Evolutionary conservation across 2,797 vertebrate species (phyloP), one percentile per base, ranked within the genome.

Genomic region (Fistularia tabacaria): DNA sequence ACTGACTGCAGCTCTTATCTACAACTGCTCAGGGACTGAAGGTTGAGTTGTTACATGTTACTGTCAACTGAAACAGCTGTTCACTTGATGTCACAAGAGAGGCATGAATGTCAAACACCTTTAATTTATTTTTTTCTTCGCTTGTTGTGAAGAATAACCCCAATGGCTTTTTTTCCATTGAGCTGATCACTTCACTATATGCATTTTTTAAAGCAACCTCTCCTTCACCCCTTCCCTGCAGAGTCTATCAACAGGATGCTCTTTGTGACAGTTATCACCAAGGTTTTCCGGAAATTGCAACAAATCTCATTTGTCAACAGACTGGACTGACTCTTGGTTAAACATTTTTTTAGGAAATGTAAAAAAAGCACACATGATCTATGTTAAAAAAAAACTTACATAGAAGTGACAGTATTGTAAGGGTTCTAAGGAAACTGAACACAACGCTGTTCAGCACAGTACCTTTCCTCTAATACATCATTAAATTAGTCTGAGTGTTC

Each of bases 391-490:
- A 15, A 40, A 3, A 51, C 8, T 15, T 7, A 15, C 53, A 50
- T 39, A 56, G 38, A 65, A 4, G 38, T 59, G 46, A 52, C 12
- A 57, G 52, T 42, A 45, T 66, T 74, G 41, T 51, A 36, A 54
- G 46, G 42, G 51, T 66, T 79, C 69, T 61, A 55, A 41, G 54
- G 38, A 66, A 77, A 52, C 25, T 63, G 59, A 57, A 53, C 44
- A 74, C 39, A 38, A 39, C 40, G 70, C 62, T 62, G 59, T 55
- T 25, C 25, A 2, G 50, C 59, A 51, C 53, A 69, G 59, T 52
- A 66, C 73, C 66, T 67, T 56, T 50, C 42, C 11, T 64, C 71
- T 82, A 80, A 76, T 78, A 81, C 74, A 85, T 85, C 78, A 89
- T 87, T 82, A 83, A 75, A 58, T 72, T 65, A 79, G 69, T 46